phyloP scores from a whole-genome alignment of 2,113 vertebrate species.

The Callipepla californica region DNA sequence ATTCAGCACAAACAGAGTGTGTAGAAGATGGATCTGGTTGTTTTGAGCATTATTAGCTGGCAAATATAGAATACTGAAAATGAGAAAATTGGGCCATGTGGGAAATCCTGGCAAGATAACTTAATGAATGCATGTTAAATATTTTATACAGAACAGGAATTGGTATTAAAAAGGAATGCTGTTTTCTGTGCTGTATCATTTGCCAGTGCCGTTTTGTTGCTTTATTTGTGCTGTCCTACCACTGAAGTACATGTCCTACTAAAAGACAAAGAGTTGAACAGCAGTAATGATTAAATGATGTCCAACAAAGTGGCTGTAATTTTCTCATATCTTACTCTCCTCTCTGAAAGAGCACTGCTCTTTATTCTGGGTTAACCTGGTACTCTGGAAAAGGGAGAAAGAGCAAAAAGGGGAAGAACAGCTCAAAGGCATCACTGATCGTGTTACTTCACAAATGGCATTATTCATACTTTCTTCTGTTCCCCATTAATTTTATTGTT shows the following conservation, averaged over 20 bases:
- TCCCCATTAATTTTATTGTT: not conserved
- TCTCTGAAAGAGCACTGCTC: not conserved
- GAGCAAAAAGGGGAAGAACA: not conserved
- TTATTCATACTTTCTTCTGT: not conserved
- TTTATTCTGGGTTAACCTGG: not conserved
- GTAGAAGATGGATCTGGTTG: not conserved
- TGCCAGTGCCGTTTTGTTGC: not conserved
- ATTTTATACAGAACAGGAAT: not conserved
- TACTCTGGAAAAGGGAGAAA: not conserved
- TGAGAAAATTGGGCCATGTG: not conserved
- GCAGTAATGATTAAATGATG: not conserved
- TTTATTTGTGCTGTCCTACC: not conserved
- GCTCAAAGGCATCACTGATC: not conserved
- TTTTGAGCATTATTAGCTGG: not conserved
- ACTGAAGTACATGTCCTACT: not conserved
- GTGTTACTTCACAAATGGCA: not conserved
- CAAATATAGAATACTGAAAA: not conserved
- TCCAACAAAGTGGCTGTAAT: not conserved
- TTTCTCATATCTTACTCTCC: not conserved
- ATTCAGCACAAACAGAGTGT: not conserved
- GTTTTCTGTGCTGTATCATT: not conserved
- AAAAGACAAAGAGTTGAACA: not conserved
- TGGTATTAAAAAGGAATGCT: not conserved
- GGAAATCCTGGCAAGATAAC: not conserved
- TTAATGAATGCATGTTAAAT: not conserved